Conservation (phyloP, 2,113 vertebrate species). For the Thinocorus orbignyianus region DNA sequence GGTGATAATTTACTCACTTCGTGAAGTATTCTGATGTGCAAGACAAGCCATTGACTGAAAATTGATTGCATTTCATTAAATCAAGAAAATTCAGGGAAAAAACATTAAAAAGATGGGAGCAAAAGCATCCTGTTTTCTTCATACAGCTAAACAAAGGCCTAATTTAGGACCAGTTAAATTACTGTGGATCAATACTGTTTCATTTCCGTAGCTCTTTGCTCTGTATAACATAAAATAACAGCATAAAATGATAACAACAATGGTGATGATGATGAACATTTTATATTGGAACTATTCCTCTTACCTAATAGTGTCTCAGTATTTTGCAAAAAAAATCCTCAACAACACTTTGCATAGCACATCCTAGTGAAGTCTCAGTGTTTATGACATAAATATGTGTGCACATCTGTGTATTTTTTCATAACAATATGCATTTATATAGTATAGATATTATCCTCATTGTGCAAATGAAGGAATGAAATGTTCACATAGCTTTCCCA, state of each 20-base stretch:
- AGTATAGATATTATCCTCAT: not conserved
- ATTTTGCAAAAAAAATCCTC: not conserved
- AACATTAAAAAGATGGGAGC: not conserved
- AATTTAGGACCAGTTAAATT: not conserved
- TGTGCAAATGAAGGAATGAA: not conserved
- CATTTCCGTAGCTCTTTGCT: not conserved
- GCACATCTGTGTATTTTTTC: not conserved
- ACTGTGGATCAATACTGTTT: not conserved
- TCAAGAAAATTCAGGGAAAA: not conserved
- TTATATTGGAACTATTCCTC: not conserved
- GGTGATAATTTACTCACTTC: not conserved
- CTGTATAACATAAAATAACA: not conserved
- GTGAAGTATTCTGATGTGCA: not conserved
- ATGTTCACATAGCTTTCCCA: not conserved
- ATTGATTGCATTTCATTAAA: not conserved
- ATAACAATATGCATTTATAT: rapidly evolving
- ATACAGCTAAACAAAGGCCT: not conserved
- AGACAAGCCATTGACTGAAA: not conserved
- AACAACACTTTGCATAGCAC: not conserved
- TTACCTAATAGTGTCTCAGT: not conserved
- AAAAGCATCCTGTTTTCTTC: not conserved
- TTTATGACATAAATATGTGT: not conserved
- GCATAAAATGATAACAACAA: not conserved
- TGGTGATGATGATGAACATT: not conserved
- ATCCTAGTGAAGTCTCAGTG: not conserved